Base-by-base conservation (phyloP, 2,113 vertebrate species). In the Oncorhynchus kisutch region DNA sequence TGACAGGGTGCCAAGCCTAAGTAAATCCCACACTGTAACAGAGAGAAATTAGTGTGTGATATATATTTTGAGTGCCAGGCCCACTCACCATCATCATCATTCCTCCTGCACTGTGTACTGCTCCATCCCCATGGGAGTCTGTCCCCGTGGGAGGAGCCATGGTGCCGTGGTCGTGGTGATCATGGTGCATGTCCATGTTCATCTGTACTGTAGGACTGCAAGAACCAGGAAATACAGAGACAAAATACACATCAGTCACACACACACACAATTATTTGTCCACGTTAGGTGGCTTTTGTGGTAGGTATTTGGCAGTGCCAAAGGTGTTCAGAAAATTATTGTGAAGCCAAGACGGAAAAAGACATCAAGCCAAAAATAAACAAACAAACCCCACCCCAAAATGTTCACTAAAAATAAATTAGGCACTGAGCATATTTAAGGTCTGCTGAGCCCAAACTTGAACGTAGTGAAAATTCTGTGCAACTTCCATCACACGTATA, bases 11-110 rank as follows among this genome's bases (percentile, higher is more conserved):
- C 59, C 59, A 62, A 57, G 54, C 54, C 39, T 45, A 45, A 18
- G 14, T 54, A 54, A 54, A 54, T 54, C 51, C 51, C 51, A 54
- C 51, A 54, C 51, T 14, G 49, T 51, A 54, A 54, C 12, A 16
- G 51, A 54, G 51, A 54, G 51, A 54, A 54, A 54, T 54, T 4
- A 54, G 51, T 54, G 51, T 54, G 39, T 45, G 39, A 45, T 11
- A 11, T 45, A 11, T 45, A 1, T 11, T 31, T 5, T 7, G 49
- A 4, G 3, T 54, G 13, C 49, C 49, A 54, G 16, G 5, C 2
- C 66, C 16, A 81, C 95, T 95, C 49, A 97, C 96, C 96, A 92
- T 93, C 82, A 24, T 72, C 82, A 84, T 72, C 82, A 84, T 86
- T 67, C 78, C 84, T 6, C 73, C 81, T 9, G 77, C 39, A 45